Evolutionary conservation across 2,113 vertebrate species (phyloP), one percentile per base, ranked within the genome.

Genomic region (Pachycephala philippinensis): DNA sequence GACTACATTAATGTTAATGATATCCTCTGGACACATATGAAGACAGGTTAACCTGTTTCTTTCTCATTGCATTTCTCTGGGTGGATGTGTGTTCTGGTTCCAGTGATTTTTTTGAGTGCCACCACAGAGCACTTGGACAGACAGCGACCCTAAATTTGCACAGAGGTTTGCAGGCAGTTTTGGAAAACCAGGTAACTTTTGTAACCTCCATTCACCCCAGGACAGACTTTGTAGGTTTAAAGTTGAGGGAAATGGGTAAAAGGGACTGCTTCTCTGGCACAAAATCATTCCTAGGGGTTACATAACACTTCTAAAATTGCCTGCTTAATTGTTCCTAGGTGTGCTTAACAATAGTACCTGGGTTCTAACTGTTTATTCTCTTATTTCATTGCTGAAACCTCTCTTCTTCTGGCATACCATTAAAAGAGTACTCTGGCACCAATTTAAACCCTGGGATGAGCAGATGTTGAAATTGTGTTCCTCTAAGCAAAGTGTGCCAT

Each of bases 1-100:
- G 95, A 95, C 92, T 93, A 61, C 49, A 87, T 97, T 93, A 93
- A 96, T 90, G 93, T 93, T 94, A 96, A 93, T 93, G 65, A 94
- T 95, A 80, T 84, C 80, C 84, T 92, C 93, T 7, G 52, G 86
- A 90, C 92, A 91, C 42, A 28, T 64, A 54, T 20, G 75, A 93
- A 93, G 63, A 87, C 52, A 70, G n/a, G 49, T 86, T 74, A 53
- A 89, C 78, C 68, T 95, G 26, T 91, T 91, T 89, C 65, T 78
- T 78, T 80, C 66, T 70, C 30, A 20, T 35, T 77, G 22, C 31
- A 40, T 92, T 80, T 80, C 64, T 93, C 68, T 75, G 54, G 20
- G 17, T 71, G 54, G 42, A 54, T 63, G 30, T 39, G 7, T 63
- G 30, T 30, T 59, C 57, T 57, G 13, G 15, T 79, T 70, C 47